Evolutionary conservation across 2,113 vertebrate species (phyloP), one percentile per base, ranked within the genome.

Genomic region (Hippoglossus stenolepis): DNA sequence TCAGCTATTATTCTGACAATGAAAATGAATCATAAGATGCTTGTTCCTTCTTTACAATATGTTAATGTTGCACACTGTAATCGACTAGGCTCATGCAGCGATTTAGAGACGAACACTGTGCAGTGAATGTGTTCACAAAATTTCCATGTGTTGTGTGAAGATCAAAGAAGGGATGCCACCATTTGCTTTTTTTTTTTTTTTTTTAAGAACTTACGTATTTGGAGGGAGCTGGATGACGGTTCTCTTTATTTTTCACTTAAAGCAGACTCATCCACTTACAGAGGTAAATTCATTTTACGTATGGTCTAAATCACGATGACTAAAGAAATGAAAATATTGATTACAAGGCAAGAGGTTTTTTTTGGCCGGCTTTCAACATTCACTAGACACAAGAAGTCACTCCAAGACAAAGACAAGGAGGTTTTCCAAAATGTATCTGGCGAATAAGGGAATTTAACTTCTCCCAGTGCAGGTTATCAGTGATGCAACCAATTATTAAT

Each of bases 1-100:
- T 93, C 91, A 92, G 88, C 83, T 90, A 83, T 91, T 90, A 89
- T 93, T 92, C 75, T 62, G 75, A 92, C 88, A 87, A 88, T 82
- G 85, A 84, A 89, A 90, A 89, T 92, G 72, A 78, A 92, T 91
- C 87, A 86, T 83, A 90, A 90, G 80, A 85, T 74, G 85, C 73
- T 88, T 86, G 76, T 87, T 88, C 74, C 47, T 86, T 83, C 87
- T 80, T 85, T 81, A 90, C 80, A 90, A 82, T 83, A 87, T 82
- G 85, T 77, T 87, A 87, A 89, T 82, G 75, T 71, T n/a, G 53
- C 61, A 73, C 75, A 75, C 26, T 76, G 84, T 73, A 80, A 75
- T 79, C 75, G 65, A 75, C 77, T 77, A 65, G 54, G 87, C 73
- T 79, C 58, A 62, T 35, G 65, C 9, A n/a, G 65, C 11, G 43